Base-by-base conservation (phyloP, 2,888 invertebrate genomes). In the Brachylomia viminalis region DNA sequence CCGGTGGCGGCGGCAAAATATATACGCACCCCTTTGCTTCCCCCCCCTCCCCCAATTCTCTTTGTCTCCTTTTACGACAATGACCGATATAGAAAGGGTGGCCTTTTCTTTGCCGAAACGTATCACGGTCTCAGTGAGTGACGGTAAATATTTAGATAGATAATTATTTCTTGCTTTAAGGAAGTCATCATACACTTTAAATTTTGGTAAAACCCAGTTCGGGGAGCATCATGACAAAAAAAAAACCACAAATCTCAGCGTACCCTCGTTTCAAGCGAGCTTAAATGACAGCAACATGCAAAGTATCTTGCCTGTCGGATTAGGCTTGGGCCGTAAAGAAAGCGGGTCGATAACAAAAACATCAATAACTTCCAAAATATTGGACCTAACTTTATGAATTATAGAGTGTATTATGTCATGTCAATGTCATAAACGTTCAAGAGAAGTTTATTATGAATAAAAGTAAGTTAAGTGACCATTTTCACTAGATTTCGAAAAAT, bases 121-220 rank as follows among this genome's bases (percentile, higher is more conserved):
- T n/a, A n/a, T n/a, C 11, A 20, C 10, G 11, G 10, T 54, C 11
- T 52, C 23, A 23, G 8, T 49, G 6, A n/a, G n/a, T 67, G 33
- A 23, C 49, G 2, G 30, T 5, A 15, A 17, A 8, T 42, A n/a
- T n/a, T n/a, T n/a, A 49, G 0, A 8, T 8, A 62, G 15, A 15
- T 42, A n/a, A 2, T 6, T 11, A 2, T 20, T 61, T 62, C 52
- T 69, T 65, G 27, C 38, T 27, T 27, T 15, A 23, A 11, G 42
- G 8, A 8, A 54, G 23, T 10, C 23, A n/a, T 74, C 6, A 20
- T 38, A 23, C 23, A 42, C 42, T 61, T 72, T 52, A 0, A 11
- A 71, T 59, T 61, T 49, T 49, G 52, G n/a, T 73, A 45, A 54
- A 73, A 73, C 52, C 61, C 74, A 30, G 42, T 10, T 20, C 6